Percentiles rank a stretch among this genome's conserved stretches.
These are phyloP conservation scores for Formica exsecta DNA, from an alignment of 1,140 invertebrate genomes.

Conservation along the genomic window DNA sequence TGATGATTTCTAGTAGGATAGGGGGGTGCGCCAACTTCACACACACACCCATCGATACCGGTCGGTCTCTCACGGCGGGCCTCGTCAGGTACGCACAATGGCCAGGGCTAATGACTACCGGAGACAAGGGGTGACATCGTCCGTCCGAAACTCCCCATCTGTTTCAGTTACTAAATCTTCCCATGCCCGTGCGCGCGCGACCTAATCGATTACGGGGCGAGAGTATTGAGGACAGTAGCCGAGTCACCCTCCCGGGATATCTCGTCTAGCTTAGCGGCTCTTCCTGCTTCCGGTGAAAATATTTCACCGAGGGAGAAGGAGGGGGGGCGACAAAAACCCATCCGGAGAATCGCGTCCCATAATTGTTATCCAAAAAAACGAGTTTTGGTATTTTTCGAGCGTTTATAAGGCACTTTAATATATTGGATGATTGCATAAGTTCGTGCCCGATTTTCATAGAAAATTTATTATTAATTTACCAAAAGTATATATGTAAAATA, in stretches of 20 bases:
- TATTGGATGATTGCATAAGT: too few relatives aligned
- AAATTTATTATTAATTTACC: neutral
- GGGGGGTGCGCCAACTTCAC: too few relatives aligned
- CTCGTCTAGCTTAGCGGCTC: conserved; percentile 51
- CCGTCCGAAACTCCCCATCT: conserved; percentile 77
- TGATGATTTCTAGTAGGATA: too few relatives aligned
- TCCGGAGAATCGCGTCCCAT: conserved; percentile 23
- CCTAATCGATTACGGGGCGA: conserved; percentile 75
- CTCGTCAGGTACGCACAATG: conserved; percentile 75
- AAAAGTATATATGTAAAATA: neutral
- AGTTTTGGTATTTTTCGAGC: neutral
- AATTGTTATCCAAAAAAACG: neutral
- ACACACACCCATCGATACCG: conserved; percentile 67
- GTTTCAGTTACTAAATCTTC: conserved; percentile 78
- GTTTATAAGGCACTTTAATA: neutral
- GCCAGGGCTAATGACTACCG: conserved; percentile 77
- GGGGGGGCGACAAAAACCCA: conserved; percentile 19
- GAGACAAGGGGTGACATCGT: conserved; percentile 78
- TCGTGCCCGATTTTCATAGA: too few relatives aligned
- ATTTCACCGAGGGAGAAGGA: neutral
- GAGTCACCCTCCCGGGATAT: conserved; percentile 53
- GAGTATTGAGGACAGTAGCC: conserved; percentile 60
- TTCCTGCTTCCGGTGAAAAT: conserved; percentile 68
- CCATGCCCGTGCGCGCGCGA: conserved; percentile 73
- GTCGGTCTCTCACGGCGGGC: conserved; percentile 62